Percentiles rank a stretch among this genome's conserved stretches.
Conservation (phyloP, 2,113 vertebrate species). For the Sminthopsis crassicaudata region DNA sequence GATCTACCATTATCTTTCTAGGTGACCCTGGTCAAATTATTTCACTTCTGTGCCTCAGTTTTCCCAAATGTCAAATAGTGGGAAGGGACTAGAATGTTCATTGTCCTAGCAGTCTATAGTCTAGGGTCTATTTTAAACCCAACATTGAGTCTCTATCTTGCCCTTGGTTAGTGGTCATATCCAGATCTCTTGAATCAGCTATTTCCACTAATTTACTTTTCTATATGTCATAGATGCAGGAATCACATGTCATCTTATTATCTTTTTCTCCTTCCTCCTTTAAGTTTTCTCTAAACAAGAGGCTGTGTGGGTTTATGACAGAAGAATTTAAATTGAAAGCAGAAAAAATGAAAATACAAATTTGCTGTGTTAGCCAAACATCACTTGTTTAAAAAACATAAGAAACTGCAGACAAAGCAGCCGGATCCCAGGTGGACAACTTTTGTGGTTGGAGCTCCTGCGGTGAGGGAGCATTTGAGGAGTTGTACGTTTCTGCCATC, state of each 20-base stretch:
- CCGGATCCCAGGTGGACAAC: background rate
- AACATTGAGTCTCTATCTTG: background rate
- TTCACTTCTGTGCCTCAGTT: background rate
- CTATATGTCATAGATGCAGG: background rate
- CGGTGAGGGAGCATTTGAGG: background rate
- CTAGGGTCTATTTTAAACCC: background rate
- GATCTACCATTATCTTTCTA: background rate
- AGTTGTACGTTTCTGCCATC: background rate
- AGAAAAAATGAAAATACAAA: background rate
- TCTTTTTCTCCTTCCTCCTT: background rate
- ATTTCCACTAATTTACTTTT: background rate
- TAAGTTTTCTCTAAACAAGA: background rate
- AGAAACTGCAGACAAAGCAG: background rate
- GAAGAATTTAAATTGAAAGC: constrained; percentile 6
- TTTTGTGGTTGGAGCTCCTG: background rate
- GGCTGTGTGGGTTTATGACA: background rate
- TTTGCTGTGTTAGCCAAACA: background rate
- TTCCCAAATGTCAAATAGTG: background rate
- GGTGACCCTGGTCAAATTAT: background rate
- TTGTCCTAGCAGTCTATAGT: background rate
- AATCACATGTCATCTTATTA: background rate
- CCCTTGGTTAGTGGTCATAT: background rate
- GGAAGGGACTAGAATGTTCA: background rate
- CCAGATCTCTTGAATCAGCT: background rate
- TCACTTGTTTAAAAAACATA: background rate